Percentiles rank a stretch among this genome's conserved stretches.
phyloP scores from a whole-genome alignment of 1,140 invertebrate species.

The Dendrolimus punctatus region DNA sequence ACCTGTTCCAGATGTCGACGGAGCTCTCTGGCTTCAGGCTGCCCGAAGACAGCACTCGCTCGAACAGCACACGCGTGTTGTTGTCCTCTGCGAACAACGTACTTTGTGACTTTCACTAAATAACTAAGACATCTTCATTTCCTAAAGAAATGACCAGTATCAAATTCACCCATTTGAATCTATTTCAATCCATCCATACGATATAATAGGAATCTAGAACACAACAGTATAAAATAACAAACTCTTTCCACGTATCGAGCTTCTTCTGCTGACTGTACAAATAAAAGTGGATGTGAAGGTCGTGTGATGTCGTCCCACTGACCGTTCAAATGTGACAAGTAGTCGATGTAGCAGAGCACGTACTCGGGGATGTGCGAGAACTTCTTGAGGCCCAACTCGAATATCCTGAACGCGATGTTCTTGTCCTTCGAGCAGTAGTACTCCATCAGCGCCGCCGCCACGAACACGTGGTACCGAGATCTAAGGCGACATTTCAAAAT shows the following conservation, averaged over 20 bases:
- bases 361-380: slow-evolving; percentile 96
- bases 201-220: too few relatives aligned
- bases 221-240: too few relatives aligned
- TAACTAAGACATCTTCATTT: too few relatives aligned
- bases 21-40: slow-evolving; percentile 93
- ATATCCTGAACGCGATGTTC: slow-evolving; percentile 98
- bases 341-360: slow-evolving; percentile 96
- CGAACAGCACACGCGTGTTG: slow-evolving; percentile 98
- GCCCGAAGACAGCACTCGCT: slow-evolving; percentile 95
- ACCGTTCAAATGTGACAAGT: slow-evolving; percentile 98
- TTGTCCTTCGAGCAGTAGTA: slow-evolving; percentile 99
- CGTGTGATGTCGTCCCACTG: too few relatives aligned
- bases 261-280: too few relatives aligned
- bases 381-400: slow-evolving; percentile 98
- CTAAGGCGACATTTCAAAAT: slow-evolving; percentile 30
- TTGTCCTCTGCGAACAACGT: slow-evolving; percentile 90
- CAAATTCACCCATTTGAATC: too few relatives aligned
- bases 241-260: too few relatives aligned
- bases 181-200: too few relatives aligned
- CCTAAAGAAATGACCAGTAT: too few relatives aligned
- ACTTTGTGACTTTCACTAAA: too few relatives aligned
- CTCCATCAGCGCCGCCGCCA: slow-evolving; percentile 98
- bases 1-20: slow-evolving; percentile 97
- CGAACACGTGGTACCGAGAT: slow-evolving; percentile 93
- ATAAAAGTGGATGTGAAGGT: too few relatives aligned